Conservation (phyloP, 2,888 invertebrate species). For the Hypomecis atomaria region DNA sequence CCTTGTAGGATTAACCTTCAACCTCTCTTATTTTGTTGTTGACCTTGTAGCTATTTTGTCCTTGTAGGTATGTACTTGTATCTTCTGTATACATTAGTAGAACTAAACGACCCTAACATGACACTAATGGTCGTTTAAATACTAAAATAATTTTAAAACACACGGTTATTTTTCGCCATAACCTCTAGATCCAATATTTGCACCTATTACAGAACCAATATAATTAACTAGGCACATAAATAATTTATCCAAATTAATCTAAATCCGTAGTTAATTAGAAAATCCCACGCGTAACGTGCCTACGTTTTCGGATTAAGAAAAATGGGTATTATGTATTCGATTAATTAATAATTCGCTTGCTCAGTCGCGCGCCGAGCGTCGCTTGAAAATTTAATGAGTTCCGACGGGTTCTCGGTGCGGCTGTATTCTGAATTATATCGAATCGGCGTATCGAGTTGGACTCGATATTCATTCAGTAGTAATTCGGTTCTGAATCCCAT, state of each 20-base stretch:
- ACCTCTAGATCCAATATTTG: background rate
- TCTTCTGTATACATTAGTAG: no score
- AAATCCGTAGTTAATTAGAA: conserved; percentile 32
- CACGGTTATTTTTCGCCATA: no score
- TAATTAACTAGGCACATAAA: conserved; percentile 1
- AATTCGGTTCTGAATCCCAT: no score
- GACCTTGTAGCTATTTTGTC: no score
- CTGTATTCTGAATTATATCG: conserved; percentile 39
- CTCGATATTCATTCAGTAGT: background rate
- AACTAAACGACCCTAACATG: no score
- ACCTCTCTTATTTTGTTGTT: no score
- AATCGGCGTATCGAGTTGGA: background rate
- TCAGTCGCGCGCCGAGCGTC: conserved; percentile 53
- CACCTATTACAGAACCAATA: background rate
- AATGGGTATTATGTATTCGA: conserved; percentile 57
- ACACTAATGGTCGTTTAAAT: no score
- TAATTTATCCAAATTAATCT: conserved; percentile 21
- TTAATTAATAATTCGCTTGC: conserved; percentile 66
- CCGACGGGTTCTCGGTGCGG: conserved; percentile 24
- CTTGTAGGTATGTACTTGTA: no score
- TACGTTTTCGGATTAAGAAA: conserved; percentile 51
- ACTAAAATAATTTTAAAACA: no score
- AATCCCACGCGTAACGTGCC: conserved; percentile 37
- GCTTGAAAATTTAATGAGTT: conserved; percentile 66
- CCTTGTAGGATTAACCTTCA: no score